phyloP scores from a whole-genome alignment of 2,797 vertebrate species.

The Rhinatrema bivittatum region DNA sequence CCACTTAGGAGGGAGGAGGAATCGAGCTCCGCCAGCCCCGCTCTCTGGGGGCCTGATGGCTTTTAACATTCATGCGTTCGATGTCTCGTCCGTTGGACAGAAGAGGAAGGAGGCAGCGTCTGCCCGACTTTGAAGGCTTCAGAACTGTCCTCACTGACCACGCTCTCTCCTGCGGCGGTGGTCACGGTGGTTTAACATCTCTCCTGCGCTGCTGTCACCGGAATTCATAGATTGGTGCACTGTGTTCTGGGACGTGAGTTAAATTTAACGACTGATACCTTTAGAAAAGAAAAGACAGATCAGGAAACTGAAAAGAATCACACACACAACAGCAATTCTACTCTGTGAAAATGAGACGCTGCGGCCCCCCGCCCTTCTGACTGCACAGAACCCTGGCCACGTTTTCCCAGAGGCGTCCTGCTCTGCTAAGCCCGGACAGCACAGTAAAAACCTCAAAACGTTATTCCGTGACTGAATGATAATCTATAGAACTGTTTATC shows the following conservation, averaged over 20 bases:
- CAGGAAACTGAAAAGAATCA: background rate
- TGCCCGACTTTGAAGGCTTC: slow-evolving; percentile 45
- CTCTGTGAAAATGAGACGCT: too few species aligned
- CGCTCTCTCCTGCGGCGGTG: slow-evolving; percentile 49
- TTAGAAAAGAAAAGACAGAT: background rate
- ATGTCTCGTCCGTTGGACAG: slow-evolving; percentile 40
- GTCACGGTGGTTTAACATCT: slow-evolving; percentile 31
- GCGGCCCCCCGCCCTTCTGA: too few species aligned
- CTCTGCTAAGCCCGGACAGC: too few species aligned
- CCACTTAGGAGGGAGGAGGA: slow-evolving; percentile 40
- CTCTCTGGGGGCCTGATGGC: slow-evolving; percentile 37
- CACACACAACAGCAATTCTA: too few species aligned
- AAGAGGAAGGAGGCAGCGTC: slow-evolving; percentile 44
- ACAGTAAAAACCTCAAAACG: too few species aligned
- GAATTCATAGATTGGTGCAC: slow-evolving; percentile 92
- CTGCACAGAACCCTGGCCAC: too few species aligned
- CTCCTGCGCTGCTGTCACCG: slow-evolving; percentile 69
- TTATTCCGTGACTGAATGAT: too few species aligned
- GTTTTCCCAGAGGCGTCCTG: too few species aligned
- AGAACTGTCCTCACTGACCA: slow-evolving; percentile 42
- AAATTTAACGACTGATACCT: slow-evolving; percentile 98
- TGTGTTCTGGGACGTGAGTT: slow-evolving; percentile 85
- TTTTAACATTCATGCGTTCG: slow-evolving; percentile 51
- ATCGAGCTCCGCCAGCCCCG: slow-evolving; percentile 21
- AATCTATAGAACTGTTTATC: too few species aligned